Percentiles rank a stretch among this genome's conserved stretches.
Evolutionary conservation across 1,140 invertebrate species (phyloP).

Genomic region (Pseudomyrmex pallidus): DNA sequence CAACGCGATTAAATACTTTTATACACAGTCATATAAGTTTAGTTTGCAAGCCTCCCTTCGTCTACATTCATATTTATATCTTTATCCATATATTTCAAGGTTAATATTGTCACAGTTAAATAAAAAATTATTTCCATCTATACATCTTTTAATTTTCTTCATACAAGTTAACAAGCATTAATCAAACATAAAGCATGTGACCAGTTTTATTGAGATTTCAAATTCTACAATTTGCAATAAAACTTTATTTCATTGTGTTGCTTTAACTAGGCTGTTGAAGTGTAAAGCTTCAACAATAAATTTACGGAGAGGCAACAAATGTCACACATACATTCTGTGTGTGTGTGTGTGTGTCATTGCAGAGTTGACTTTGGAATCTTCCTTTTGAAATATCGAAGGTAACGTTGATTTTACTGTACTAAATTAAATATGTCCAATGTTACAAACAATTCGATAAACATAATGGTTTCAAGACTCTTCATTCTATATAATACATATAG

Average conservation of each 20-base stretch:
- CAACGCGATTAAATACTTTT: no score
- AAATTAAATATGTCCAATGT: conserved; percentile 10
- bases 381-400: neutral
- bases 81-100: neutral
- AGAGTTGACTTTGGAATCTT: conserved; percentile 5
- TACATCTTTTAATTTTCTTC: neutral
- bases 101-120: neutral
- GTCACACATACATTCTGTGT: no score
- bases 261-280: neutral
- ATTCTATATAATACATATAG: conserved; percentile 13
- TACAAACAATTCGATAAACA: neutral
- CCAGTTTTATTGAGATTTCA: neutral
- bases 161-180: neutral
- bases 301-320: neutral
- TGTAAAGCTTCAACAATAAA: conserved; percentile 14
- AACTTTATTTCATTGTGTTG: conserved; percentile 21
- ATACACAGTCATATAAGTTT: no score
- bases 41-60: no score
- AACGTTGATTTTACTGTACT: neutral
- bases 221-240: conserved; percentile 13
- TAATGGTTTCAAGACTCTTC: neutral
- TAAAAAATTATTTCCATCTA: neutral
- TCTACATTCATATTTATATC: neutral
- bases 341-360: no score
- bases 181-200: neutral